These are phyloP conservation scores for Phyllotis vaccarum DNA, from an alignment of 2,797 vertebrate species.

Conservation along the genomic window DNA sequence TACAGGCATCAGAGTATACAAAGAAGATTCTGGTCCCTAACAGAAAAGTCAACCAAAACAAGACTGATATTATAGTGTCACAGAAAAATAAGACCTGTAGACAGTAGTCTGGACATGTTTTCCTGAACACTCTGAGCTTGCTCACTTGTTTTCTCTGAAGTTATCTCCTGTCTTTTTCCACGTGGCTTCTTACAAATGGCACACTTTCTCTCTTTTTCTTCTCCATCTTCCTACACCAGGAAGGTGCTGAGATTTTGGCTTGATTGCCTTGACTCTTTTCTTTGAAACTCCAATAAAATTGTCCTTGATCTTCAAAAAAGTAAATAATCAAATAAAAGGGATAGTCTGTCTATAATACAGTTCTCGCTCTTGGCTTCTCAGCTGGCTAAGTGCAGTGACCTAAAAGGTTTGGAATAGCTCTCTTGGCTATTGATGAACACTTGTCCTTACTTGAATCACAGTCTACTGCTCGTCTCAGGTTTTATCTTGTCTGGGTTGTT, in stretches of 20 bases:
- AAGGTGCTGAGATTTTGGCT: background rate
- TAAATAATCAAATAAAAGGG: background rate
- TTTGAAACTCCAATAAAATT: background rate
- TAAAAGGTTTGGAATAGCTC: background rate
- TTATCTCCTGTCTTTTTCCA: background rate
- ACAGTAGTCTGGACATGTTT: background rate
- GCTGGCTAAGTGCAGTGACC: background rate
- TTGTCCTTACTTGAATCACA: background rate
- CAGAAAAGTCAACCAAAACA: background rate
- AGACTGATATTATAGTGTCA: background rate
- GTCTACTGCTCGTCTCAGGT: background rate
- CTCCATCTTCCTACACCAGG: background rate
- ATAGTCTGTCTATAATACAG: background rate
- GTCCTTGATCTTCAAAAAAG: background rate
- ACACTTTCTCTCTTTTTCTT: background rate
- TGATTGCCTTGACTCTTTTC: background rate
- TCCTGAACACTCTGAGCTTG: background rate
- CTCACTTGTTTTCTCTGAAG: background rate
- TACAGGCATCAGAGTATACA: background rate
- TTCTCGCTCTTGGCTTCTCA: background rate
- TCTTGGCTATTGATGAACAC: background rate
- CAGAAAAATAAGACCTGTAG: background rate
- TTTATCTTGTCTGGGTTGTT: background rate
- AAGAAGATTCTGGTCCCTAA: background rate
- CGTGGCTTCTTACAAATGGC: background rate